A percentile compares a stretch with the other conserved stretches of the same genome.
Conservation (phyloP, 2,888 invertebrate species). For the Caenorhabditis parvicauda region DNA sequence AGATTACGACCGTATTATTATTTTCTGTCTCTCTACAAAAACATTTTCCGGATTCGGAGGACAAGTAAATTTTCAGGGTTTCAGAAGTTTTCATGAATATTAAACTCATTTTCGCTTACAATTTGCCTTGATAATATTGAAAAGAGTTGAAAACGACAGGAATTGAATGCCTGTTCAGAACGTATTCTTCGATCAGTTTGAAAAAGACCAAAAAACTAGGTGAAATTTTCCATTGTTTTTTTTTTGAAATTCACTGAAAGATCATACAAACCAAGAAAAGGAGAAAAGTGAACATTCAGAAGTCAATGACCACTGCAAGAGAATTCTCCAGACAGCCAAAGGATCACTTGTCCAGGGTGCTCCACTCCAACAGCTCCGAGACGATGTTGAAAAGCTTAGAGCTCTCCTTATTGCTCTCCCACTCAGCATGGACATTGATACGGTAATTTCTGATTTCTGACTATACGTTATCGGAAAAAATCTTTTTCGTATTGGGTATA, state of each 20-base stretch:
- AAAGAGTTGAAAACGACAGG: not conserved
- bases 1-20: no score
- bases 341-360: slow-evolving; percentile 18
- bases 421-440: slow-evolving; percentile 40
- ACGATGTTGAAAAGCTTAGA: slow-evolving; percentile 32
- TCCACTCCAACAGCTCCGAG: slow-evolving; percentile 13
- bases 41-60: no score
- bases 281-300: slow-evolving; percentile 18
- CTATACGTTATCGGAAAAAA: no score
- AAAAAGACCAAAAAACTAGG: no score
- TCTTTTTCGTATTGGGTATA: no score
- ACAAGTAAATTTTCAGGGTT: no score
- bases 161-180: no score
- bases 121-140: no score
- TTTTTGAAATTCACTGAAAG: not conserved
- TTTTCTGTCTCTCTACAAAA: no score
- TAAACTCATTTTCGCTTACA: no score
- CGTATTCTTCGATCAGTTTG: no score
- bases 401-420: slow-evolving; percentile 44
- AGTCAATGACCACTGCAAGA: slow-evolving; percentile 53
- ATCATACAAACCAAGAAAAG: not conserved
- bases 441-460: slow-evolving; percentile 15
- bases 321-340: slow-evolving; percentile 26
- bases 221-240: not conserved
- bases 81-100: no score